These are phyloP conservation scores for Venusia cambrica DNA, from an alignment of 2,888 invertebrate species.

Conservation along the genomic window DNA sequence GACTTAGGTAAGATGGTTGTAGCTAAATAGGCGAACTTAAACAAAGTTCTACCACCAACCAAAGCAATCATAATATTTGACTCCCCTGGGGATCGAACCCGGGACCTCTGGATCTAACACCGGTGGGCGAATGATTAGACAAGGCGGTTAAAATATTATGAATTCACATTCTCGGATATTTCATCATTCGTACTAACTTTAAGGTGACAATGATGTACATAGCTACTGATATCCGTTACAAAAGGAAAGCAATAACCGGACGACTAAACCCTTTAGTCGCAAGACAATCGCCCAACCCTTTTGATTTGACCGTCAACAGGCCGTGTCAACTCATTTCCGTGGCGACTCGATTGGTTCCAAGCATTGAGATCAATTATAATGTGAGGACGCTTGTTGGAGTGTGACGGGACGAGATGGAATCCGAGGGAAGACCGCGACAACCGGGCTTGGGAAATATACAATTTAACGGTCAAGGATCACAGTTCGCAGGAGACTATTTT, in stretches of 20 bases:
- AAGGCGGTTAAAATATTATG: too few relatives aligned
- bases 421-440: conserved; percentile 57
- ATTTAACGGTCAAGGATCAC: conserved; percentile 20
- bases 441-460: conserved; percentile 30
- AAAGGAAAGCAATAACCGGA: conserved; percentile 2
- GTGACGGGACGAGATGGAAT: conserved; percentile 67
- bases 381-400: conserved; percentile 51
- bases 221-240: background rate
- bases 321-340: conserved; percentile 62
- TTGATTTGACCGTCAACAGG: conserved; percentile 44
- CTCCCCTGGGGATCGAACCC: too few relatives aligned
- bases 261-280: conserved; percentile 13
- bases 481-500: conserved; percentile 6
- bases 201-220: too few relatives aligned
- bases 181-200: too few relatives aligned
- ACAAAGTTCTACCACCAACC: too few relatives aligned
- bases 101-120: too few relatives aligned
- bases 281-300: conserved; percentile 35
- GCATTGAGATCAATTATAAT: conserved; percentile 76
- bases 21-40: too few relatives aligned
- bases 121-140: too few relatives aligned
- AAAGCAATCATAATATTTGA: too few relatives aligned
- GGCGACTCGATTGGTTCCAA: conserved; percentile 70
- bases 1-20: too few relatives aligned
- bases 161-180: too few relatives aligned